These are phyloP conservation scores for Notolepis coatsorum DNA, from an alignment of 2,797 vertebrate genomes.

Conservation along the genomic window DNA sequence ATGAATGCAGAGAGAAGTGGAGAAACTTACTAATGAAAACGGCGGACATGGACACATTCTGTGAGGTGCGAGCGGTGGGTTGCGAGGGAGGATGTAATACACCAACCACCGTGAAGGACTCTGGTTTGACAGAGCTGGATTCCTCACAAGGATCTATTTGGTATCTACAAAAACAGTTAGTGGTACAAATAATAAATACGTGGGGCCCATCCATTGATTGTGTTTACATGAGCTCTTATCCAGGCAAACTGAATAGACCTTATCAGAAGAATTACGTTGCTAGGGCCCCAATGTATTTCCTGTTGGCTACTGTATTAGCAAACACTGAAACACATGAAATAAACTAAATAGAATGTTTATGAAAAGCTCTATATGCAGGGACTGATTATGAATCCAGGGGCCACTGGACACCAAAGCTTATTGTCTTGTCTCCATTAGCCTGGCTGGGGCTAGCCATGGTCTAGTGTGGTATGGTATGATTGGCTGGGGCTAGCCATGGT, in stretches of 20 bases:
- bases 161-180: constrained; percentile 73
- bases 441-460: no score
- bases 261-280: background rate
- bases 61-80: constrained; percentile 72
- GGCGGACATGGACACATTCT: constrained; percentile 73
- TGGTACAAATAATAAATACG: background rate
- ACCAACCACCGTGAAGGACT: constrained; percentile 55
- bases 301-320: no score
- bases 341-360: no score
- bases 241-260: background rate
- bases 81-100: constrained; percentile 59
- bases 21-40: constrained; percentile 69
- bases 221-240: background rate
- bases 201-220: background rate
- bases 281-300: no score
- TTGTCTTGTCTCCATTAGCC: no score
- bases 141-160: constrained; percentile 54
- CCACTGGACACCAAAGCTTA: no score
- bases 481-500: no score
- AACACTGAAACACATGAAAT: background rate
- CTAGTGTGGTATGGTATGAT: no score
- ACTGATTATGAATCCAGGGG: no score
- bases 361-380: no score
- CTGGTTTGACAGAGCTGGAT: constrained; percentile 46
- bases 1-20: background rate